Base-by-base conservation (phyloP, 2,113 vertebrate species). In the Ranitomeya variabilis region DNA sequence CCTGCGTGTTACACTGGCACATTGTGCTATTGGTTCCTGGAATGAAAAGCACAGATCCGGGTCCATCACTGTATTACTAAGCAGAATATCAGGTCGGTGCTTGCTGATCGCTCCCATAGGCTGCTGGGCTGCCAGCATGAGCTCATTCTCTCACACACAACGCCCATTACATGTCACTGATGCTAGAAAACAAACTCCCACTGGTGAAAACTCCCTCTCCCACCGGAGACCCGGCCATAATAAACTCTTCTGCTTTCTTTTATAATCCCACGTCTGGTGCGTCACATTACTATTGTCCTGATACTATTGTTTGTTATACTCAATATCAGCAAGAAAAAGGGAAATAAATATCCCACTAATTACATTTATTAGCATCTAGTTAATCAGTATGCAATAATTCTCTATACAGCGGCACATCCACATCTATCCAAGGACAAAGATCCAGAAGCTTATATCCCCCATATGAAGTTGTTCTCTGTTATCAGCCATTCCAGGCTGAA, bases 91-190 rank as follows among this genome's bases (percentile, higher is more conserved):
- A 94, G 93, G 86, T 83, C 0, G 0, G 88, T 92, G 93, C 89
- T 89, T 91, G 90, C 3, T 6, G 15, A 2, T 9, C 90, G 90
- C 91, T 76, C 67, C 67, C 76, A 62, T 76, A 76, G 80, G 80
- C 90, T 90, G 74, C 92, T 80, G 85, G 77, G 90, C 90, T 62
- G 92, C 87, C 45, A 76, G 90, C 88, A 92, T 92, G 92, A 94
- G 90, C 91, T 94, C 94, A 94, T 92, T 89, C 89, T 92, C 91
- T 7, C 1, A 23, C 31, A 74, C 69, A 76, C 80, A 64, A 83
- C 87, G 67, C 87, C 87, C 87, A 88, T 37, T 45, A 59, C 10
- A 67, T 69, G 76, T 80, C 86, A 57, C 15, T 19, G 86, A 81
- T 23, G 64, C 52, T 14, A 64, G 59, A 77, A 62, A 52, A 77